A percentile compares a stretch with the other conserved stretches of the same genome.
phyloP scores from a whole-genome alignment of 2,888 invertebrate species.

The Hypomecis punctinalis region DNA sequence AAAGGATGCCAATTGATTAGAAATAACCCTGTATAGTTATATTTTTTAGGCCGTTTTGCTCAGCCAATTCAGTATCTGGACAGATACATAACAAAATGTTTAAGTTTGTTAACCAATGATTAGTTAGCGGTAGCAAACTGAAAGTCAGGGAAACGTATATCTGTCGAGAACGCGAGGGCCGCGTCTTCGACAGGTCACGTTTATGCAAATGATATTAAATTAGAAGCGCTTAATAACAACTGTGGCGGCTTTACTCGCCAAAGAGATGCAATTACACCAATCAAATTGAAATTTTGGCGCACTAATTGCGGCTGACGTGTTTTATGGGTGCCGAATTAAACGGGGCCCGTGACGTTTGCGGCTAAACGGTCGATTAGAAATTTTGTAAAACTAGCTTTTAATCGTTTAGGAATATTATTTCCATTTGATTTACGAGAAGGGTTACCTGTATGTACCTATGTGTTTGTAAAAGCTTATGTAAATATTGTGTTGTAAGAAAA shows the following conservation, averaged over 20 bases:
- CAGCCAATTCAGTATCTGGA: too few relatives aligned
- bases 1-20: too few relatives aligned
- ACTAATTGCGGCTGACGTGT: constrained; percentile 80
- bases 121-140: background rate
- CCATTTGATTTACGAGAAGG: too few relatives aligned
- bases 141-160: constrained; percentile 41
- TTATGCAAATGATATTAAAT: constrained; percentile 85
- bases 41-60: too few relatives aligned
- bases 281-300: constrained; percentile 81
- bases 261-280: constrained; percentile 85
- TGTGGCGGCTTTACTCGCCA: constrained; percentile 73
- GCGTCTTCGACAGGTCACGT: constrained; percentile 69
- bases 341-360: constrained; percentile 19
- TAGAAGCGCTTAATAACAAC: constrained; percentile 84
- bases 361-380: constrained; percentile 36
- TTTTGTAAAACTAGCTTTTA: constrained; percentile 21
- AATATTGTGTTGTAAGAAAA: too few relatives aligned
- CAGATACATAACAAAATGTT: too few relatives aligned
- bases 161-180: constrained; percentile 35
- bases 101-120: too few relatives aligned
- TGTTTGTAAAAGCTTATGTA: too few relatives aligned
- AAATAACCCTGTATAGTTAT: too few relatives aligned
- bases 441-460: too few relatives aligned
- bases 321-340: constrained; percentile 58
- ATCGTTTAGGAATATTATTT: background rate